Conservation (phyloP, 2,888 invertebrate genomes). For the Ceraclea dissimilis region DNA sequence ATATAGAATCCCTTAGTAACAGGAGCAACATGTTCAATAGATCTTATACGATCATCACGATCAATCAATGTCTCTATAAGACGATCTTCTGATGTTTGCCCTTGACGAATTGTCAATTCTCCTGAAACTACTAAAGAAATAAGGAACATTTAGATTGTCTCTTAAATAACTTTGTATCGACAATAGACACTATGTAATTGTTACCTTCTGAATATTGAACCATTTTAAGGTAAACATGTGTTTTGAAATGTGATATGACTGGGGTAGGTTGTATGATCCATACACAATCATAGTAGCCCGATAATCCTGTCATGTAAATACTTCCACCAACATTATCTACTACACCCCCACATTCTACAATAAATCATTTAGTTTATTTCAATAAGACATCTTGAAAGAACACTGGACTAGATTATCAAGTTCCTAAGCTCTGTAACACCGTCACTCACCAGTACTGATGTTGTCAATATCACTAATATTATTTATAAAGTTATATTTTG, state of each 20-base stretch:
- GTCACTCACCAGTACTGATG: conserved; percentile 7
- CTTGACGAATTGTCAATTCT: conserved; percentile 14
- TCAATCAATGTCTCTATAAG: conserved; percentile 14
- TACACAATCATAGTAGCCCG: conserved; percentile 22
- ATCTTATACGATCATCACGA: neutral
- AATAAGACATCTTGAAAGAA: neutral
- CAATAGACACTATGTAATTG: too few species aligned
- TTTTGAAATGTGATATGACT: conserved; percentile 21
- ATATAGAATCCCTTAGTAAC: conserved; percentile 23
- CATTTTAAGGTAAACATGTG: conserved; percentile 23
- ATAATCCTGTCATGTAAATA: conserved; percentile 20
- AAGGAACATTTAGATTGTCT: too few species aligned
- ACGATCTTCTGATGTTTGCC: conserved; percentile 21
- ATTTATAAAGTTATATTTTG: conserved; percentile 16
- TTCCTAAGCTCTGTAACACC: neutral
- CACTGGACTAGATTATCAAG: neutral
- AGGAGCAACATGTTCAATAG: conserved; percentile 18
- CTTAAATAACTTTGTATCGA: too few species aligned
- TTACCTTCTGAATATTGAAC: conserved; percentile 17
- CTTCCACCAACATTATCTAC: conserved; percentile 21
- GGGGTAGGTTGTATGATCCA: conserved; percentile 22
- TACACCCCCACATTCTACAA: conserved; percentile 24
- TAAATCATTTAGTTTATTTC: neutral
- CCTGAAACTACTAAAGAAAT: conserved; percentile 8
- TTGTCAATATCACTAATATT: conserved; percentile 9